These are phyloP conservation scores for Paramisgurnus dabryanus DNA, from an alignment of 2,113 vertebrate genomes.

Conservation along the genomic window DNA sequence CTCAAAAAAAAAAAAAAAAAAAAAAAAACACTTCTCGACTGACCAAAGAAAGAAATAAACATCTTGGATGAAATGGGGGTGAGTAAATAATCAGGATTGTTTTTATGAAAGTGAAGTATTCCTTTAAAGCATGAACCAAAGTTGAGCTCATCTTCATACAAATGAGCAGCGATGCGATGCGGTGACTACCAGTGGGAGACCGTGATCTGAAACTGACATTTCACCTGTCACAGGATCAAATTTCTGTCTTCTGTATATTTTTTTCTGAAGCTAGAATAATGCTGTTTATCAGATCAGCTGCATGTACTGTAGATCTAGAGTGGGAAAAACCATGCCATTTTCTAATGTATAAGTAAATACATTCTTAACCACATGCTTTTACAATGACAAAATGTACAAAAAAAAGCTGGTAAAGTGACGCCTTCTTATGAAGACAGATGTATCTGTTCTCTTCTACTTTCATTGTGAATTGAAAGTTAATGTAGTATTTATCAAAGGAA, in stretches of 20 bases:
- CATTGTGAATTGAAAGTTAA: conserved; percentile 37
- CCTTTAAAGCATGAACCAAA: not conserved
- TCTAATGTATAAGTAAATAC: conserved; percentile 2
- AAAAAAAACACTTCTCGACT: no score
- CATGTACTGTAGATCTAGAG: not conserved
- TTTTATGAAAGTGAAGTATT: no score
- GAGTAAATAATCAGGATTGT: no score
- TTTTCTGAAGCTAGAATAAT: conserved; percentile 56
- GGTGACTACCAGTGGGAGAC: conserved; percentile 11
- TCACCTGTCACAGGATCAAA: conserved; percentile 5
- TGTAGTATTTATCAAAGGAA: conserved; percentile 47
- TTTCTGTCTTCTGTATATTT: conserved; percentile 49
- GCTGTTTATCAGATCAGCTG: conserved; percentile 3
- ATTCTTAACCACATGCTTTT: conserved; percentile 7
- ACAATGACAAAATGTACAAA: not conserved
- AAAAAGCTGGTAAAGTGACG: conserved; percentile 13
- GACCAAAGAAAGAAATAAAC: no score
- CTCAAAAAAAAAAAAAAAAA: no score
- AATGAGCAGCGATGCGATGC: conserved; percentile 1
- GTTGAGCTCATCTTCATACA: conserved; percentile 28
- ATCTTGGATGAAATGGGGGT: no score
- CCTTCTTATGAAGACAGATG: conserved; percentile 8
- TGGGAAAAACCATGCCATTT: not conserved
- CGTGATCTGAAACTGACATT: conserved; percentile 1
- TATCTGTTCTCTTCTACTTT: conserved; percentile 2